Base-by-base conservation (phyloP, 2,113 vertebrate species). In the Istiophorus platypterus region DNA sequence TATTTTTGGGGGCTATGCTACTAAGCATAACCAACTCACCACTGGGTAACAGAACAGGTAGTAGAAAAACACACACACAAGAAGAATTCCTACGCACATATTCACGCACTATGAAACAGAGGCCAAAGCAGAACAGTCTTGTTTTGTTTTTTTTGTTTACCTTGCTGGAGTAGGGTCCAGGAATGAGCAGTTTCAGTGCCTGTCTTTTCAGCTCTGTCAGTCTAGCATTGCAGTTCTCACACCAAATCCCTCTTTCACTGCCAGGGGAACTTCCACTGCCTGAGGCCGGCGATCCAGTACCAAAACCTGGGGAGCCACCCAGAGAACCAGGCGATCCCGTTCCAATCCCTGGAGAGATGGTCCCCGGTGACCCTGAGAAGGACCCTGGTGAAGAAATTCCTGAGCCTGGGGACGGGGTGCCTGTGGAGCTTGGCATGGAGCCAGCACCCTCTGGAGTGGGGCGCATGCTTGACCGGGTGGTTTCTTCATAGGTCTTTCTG, bases 151-250 rank as follows among this genome's bases (percentile, higher is more conserved):
- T 49, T 26, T 51, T n/a, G n/a, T n/a, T 72, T 95, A 99, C 97
- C 97, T 98, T 97, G 95, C 95, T 95, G 67, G 96, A 95, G 85
- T 95, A 95, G 11, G 98, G 97, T 80, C 97, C 98, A 1, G 98
- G 98, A 84, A 98, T 95, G 51, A 99, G 96, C 37, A 99, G 95
- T 86, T 97, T 97, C 78, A 98, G 93, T 0, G 98, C 97, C 89
- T 99, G 98, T 86, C 97, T 95, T 94, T 99, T 99, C 73, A 99
- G 95, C 95, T 98, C 98, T 86, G 95, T 95, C 95, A 99, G 96
- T 82, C 97, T 95, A 69, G 96, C 96, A 75, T 93, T 97, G 94
- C 98, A 99, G 93, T 97, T 97, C 89, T 99, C 98, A 92, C 98
- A 99, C 98, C 97, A 99, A 69, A 95, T 95, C 63, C 96, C 96